Percentiles rank a stretch among this genome's conserved stretches.
These are phyloP conservation scores for Leptinotarsa tumamoca DNA, from an alignment of 2,888 invertebrate species.

Conservation along the genomic window DNA sequence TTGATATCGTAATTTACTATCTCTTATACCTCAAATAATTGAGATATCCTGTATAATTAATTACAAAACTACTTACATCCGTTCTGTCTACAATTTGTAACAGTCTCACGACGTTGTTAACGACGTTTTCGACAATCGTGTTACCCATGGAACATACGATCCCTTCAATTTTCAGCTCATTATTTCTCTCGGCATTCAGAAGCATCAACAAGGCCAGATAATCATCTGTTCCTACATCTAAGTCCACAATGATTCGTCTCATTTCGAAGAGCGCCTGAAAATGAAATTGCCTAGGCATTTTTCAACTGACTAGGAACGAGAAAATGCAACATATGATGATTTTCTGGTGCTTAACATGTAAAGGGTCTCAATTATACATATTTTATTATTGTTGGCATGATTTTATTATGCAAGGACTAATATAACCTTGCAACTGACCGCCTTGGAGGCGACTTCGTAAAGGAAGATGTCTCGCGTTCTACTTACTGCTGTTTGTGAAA, in stretches of 20 bases:
- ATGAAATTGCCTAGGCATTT: too few species aligned
- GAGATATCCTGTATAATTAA: not conserved
- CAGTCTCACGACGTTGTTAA: constrained; percentile 77
- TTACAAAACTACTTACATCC: constrained; percentile 70
- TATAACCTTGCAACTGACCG: too few species aligned
- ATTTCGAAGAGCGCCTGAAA: constrained; percentile 17
- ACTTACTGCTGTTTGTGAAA: too few species aligned
- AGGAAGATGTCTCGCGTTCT: too few species aligned
- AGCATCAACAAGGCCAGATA: constrained; percentile 73
- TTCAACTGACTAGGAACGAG: too few species aligned
- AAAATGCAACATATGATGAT: too few species aligned
- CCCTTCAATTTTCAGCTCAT: constrained; percentile 71
- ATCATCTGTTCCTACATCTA: constrained; percentile 76
- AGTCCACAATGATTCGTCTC: constrained; percentile 69
- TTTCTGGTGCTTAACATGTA: too few species aligned
- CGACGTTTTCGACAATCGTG: constrained; percentile 76
- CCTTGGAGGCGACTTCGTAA: too few species aligned
- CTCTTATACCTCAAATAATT: not conserved
- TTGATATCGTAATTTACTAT: too few species aligned
- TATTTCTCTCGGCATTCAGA: constrained; percentile 68
- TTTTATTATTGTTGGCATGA: too few species aligned
- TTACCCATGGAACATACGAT: constrained; percentile 84
- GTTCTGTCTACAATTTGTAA: constrained; percentile 71
- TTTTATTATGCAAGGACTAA: too few species aligned
- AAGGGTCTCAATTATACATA: too few species aligned